Percentiles rank a stretch among this genome's conserved stretches.
phyloP scores from a whole-genome alignment of 2,888 invertebrate species.

The Tenodera sinensis region DNA sequence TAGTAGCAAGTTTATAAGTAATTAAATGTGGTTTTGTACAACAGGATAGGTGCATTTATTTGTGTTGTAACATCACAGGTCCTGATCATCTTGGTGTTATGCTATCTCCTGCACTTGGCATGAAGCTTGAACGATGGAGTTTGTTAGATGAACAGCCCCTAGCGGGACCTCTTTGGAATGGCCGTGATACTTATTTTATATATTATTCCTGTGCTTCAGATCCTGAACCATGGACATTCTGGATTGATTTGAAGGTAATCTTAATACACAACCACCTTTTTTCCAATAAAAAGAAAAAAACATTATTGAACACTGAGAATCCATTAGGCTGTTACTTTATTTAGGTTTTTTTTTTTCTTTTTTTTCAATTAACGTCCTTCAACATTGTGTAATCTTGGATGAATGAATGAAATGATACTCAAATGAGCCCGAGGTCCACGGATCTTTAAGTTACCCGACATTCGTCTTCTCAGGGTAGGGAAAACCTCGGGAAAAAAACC shows the following conservation, averaged over 20 bases:
- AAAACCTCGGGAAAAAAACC: too few relatives aligned
- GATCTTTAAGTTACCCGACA: too few relatives aligned
- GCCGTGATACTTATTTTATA: constrained; percentile 61
- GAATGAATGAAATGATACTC: too few relatives aligned
- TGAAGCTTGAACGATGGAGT: constrained; percentile 56
- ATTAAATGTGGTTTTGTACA: background rate
- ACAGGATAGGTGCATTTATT: background rate
- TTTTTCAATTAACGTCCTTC: too few relatives aligned
- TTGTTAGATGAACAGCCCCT: constrained; percentile 54
- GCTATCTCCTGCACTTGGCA: constrained; percentile 57
- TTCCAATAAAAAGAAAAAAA: too few relatives aligned
- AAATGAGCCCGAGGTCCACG: too few relatives aligned
- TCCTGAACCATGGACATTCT: constrained; percentile 55
- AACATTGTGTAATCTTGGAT: too few relatives aligned
- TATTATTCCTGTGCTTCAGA: constrained; percentile 62
- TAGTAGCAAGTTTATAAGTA: background rate
- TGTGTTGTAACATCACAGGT: constrained; percentile 47
- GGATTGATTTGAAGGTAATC: constrained; percentile 56
- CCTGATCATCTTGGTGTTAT: constrained; percentile 65
- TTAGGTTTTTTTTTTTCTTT: too few relatives aligned
- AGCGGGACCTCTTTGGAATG: constrained; percentile 53
- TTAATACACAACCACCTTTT: background rate
- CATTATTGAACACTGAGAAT: too few relatives aligned
- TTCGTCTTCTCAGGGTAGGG: too few relatives aligned
- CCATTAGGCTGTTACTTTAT: too few relatives aligned